Evolutionary conservation across 2,113 vertebrate genomes (phyloP).

Genomic region (Falco punctatus): DNA sequence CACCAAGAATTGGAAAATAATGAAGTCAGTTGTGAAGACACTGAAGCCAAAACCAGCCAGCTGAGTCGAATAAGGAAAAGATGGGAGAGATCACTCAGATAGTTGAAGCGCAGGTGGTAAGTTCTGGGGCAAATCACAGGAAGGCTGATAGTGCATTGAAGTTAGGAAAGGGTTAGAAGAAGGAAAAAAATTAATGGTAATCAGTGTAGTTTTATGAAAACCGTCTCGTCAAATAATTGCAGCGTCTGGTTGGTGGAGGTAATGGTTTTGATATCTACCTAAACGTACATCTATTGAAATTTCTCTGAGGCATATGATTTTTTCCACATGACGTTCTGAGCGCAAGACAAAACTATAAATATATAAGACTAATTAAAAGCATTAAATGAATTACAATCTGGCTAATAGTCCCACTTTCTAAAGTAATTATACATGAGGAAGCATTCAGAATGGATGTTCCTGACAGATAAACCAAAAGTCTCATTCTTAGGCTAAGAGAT

Average conservation of each 20-base stretch:
- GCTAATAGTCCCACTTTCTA: background rate
- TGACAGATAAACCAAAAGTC: background rate
- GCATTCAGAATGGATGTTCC: background rate
- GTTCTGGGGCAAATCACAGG: background rate
- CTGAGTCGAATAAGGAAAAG: background rate
- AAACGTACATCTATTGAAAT: background rate
- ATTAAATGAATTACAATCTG: background rate
- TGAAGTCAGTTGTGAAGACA: background rate
- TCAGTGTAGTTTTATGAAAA: background rate
- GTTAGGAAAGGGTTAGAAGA: background rate
- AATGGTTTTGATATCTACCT: background rate
- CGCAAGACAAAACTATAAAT: background rate
- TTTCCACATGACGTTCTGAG: background rate
- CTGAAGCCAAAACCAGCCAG: background rate
- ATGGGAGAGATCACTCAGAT: background rate
- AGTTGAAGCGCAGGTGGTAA: background rate
- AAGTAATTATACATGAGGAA: background rate
- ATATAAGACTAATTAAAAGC: background rate
- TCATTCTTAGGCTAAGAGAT: background rate
- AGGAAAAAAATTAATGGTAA: background rate
- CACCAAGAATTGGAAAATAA: background rate
- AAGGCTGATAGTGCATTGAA: background rate
- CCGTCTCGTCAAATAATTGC: background rate
- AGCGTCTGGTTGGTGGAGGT: background rate
- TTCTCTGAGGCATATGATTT: background rate